These are phyloP conservation scores for Grammomys surdaster DNA, from an alignment of 2,113 vertebrate genomes.

Conservation along the genomic window DNA sequence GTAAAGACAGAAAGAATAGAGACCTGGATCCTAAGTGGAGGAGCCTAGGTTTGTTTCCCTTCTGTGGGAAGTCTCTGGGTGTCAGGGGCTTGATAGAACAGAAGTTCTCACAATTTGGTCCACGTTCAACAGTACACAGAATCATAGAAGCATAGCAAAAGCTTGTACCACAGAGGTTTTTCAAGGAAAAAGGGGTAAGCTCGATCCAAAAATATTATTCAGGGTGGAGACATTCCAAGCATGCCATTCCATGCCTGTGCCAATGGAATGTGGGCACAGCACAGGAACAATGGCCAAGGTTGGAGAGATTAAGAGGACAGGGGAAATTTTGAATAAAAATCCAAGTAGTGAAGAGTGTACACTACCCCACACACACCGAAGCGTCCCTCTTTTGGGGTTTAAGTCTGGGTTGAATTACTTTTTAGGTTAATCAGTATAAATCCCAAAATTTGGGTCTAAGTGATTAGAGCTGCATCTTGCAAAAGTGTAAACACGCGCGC, in stretches of 20 bases:
- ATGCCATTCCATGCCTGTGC: constrained; percentile 80
- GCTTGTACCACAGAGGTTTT: constrained; percentile 72
- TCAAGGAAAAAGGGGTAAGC: constrained; percentile 80
- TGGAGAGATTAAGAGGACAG: constrained; percentile 49
- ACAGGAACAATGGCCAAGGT: constrained; percentile 68
- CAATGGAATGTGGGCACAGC: constrained; percentile 82
- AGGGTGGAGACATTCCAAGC: constrained; percentile 84
- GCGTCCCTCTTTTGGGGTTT: not conserved
- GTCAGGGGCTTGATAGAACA: not conserved
- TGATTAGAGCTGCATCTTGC: constrained; percentile 33
- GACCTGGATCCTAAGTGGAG: not conserved
- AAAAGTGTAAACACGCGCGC: not conserved
- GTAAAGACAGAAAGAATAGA: not conserved
- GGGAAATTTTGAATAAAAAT: constrained; percentile 51
- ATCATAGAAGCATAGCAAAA: constrained; percentile 72
- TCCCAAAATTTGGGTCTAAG: constrained; percentile 46
- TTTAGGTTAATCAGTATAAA: not conserved
- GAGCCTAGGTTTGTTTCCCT: constrained; percentile 1
- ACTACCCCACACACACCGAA: not conserved
- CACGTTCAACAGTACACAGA: constrained; percentile 58
- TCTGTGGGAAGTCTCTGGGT: constrained; percentile 40
- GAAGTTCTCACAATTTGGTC: constrained; percentile 59
- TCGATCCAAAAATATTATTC: constrained; percentile 83
- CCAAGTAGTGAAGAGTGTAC: constrained; percentile 33
- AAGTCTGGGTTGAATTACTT: constrained; percentile 48